Evolutionary conservation across 1,140 invertebrate species (phyloP).

Genomic region (Drosophila saltans): DNA sequence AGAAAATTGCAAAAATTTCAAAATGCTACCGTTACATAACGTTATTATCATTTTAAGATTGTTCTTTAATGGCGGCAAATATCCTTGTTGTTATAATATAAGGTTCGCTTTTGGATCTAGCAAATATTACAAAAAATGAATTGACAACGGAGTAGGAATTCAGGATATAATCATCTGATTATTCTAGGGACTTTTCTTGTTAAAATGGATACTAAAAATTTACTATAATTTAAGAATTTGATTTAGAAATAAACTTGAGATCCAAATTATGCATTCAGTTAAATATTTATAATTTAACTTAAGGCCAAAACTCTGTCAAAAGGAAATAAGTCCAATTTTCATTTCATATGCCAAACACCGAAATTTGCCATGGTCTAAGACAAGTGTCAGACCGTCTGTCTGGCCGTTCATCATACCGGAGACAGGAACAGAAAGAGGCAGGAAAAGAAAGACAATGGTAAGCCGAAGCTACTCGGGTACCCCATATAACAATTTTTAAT

Average conservation of each 20-base stretch:
- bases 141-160: too few species aligned
- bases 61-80: neutral
- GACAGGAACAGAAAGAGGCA: conserved; percentile 16
- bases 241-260: too few species aligned
- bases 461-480: conserved; percentile 23
- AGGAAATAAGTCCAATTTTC: conserved; percentile 17
- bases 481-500: conserved; percentile 64
- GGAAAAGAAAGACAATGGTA: conserved; percentile 34
- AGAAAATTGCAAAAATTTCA: neutral
- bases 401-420: conserved; percentile 11
- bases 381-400: conserved; percentile 53
- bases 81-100: neutral
- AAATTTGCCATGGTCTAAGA: conserved; percentile 45
- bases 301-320: neutral
- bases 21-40: conserved; percentile 3
- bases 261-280: too few species aligned
- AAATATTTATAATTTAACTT: conserved; percentile 1
- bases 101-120: neutral
- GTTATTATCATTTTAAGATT: neutral
- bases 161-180: too few species aligned
- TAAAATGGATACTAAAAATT: too few species aligned
- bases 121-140: too few species aligned
- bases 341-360: conserved; percentile 16
- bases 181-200: too few species aligned
- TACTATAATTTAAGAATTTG: too few species aligned